Base-by-base conservation (phyloP, 2,888 invertebrate species). In the Pachydiplax longipennis region DNA sequence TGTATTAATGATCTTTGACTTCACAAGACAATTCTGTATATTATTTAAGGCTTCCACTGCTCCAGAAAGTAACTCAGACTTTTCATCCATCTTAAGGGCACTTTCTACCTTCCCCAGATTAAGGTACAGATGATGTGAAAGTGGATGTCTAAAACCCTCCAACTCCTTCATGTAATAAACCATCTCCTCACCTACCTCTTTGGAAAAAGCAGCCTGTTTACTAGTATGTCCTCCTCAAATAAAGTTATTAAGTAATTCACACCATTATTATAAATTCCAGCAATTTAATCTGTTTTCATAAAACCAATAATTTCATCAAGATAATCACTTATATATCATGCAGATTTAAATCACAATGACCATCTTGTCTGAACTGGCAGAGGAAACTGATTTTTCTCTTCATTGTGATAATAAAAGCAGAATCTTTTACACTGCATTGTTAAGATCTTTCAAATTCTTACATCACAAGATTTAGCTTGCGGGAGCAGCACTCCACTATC, bases 341-440 rank as follows among this genome's bases (percentile, higher is more conserved):
- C 91, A 81, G 82, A 90, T 40, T 82, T 58, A 80, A 91, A 90
- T 91, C 91, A 91, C 3, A 82, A 91, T 25, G 91, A 91, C 91
- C 91, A 91, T 35, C 91, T 65, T 13, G 91, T 91, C 61, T 91
- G 44, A 25, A 91, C 91, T 15, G 91, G 91, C 65, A 91, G 90
- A 15, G 90, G 91, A 82, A 91, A 91, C 65, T 37, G 5, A 80
- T 80, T 31, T 91, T 91, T 58, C 73, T 25, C 61, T 90, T 91
- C 37, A 90, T 3, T 80, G 4, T 91, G 53, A 91, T 91, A 22
- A 91, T 25, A 81, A 91, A 91, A 3, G 81, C 91, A 90, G 58
- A 65, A 91, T 91, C 48, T 90, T 90, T 5, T 12, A 13, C 25
- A 91, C 90, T 61, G 48, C 90, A 18, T 90, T 73, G 80, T 91